phyloP scores from a whole-genome alignment of 2,113 vertebrate genomes.

The Choloepus hoffmanni region DNA sequence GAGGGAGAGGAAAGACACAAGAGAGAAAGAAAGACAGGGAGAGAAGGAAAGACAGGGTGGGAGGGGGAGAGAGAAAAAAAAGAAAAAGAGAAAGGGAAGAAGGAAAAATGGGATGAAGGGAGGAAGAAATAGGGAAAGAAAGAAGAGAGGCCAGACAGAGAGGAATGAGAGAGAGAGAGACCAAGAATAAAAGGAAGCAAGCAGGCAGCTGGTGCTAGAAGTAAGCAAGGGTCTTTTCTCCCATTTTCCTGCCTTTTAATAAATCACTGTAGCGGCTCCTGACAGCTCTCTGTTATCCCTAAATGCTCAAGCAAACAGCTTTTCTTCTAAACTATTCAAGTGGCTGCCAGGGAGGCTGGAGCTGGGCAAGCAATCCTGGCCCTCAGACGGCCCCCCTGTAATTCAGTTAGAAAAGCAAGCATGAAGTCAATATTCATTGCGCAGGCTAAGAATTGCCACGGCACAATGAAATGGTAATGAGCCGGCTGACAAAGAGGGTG shows the following conservation, averaged over 20 bases:
- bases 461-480: slow-evolving; percentile 90
- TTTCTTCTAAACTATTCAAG: slow-evolving; percentile 88
- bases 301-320: slow-evolving; percentile 89
- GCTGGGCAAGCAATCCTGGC: slow-evolving; percentile 81
- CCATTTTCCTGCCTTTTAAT: slow-evolving; percentile 86
- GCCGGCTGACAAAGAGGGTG: slow-evolving; percentile 84
- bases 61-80: slow-evolving; percentile 59
- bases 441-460: slow-evolving; percentile 65
- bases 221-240: slow-evolving; percentile 80
- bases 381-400: slow-evolving; percentile 83
- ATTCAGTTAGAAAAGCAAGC: slow-evolving; percentile 92
- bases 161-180: background rate
- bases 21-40: slow-evolving; percentile 57
- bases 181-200: slow-evolving; percentile 37
- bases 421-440: slow-evolving; percentile 90
- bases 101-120: slow-evolving; percentile 65
- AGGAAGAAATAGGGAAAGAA: slow-evolving; percentile 83
- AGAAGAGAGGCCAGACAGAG: slow-evolving; percentile 22
- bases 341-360: slow-evolving; percentile 85
- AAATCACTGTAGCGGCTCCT: slow-evolving; percentile 87
- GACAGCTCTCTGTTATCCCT: slow-evolving; percentile 88
- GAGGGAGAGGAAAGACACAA: slow-evolving; percentile 85
- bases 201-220: slow-evolving; percentile 88
- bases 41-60: background rate
- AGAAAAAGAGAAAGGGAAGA: slow-evolving; percentile 69